These are phyloP conservation scores for Platysternon megacephalum DNA, from an alignment of 2,113 vertebrate species.

Conservation along the genomic window DNA sequence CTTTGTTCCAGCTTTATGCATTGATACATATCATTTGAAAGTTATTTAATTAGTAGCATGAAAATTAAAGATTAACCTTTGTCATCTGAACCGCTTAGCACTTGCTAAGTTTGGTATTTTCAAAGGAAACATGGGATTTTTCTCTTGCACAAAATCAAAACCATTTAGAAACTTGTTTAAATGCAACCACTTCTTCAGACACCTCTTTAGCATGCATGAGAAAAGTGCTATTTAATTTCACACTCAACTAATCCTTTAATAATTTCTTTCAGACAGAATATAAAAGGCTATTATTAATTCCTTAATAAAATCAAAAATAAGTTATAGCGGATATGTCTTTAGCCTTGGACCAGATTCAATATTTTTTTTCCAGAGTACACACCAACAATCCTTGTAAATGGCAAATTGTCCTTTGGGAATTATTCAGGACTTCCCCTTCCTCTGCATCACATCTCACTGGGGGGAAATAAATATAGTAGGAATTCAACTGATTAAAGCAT, in stretches of 20 bases:
- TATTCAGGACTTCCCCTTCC: slow-evolving; percentile 18
- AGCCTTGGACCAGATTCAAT: slow-evolving; percentile 69
- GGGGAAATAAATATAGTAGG: not conserved
- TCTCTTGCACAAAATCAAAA: slow-evolving; percentile 57
- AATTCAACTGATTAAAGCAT: not conserved
- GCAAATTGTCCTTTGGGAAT: slow-evolving; percentile 53
- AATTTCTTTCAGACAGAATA: slow-evolving; percentile 76
- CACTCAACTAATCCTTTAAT: slow-evolving; percentile 78
- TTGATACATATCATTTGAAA: slow-evolving; percentile 40
- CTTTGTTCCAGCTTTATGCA: slow-evolving; percentile 48
- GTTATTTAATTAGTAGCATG: slow-evolving; percentile 65
- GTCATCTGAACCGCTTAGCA: slow-evolving; percentile 52
- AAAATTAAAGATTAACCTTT: slow-evolving; percentile 65
- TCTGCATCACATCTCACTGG: slow-evolving; percentile 31
- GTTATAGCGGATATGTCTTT: slow-evolving; percentile 60
- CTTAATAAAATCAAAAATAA: slow-evolving; percentile 75
- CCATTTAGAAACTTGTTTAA: slow-evolving; percentile 67
- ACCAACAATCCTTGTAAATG: slow-evolving; percentile 66
- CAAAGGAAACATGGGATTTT: slow-evolving; percentile 39
- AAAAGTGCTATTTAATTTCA: slow-evolving; percentile 83
- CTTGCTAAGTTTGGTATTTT: slow-evolving; percentile 51
- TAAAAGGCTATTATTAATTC: slow-evolving; percentile 77
- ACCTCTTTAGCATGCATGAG: slow-evolving; percentile 71
- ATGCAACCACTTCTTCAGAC: slow-evolving; percentile 40
- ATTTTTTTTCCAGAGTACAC: slow-evolving; percentile 54